Base-by-base conservation (phyloP, 2,113 vertebrate species). In the Agapornis roseicollis region DNA sequence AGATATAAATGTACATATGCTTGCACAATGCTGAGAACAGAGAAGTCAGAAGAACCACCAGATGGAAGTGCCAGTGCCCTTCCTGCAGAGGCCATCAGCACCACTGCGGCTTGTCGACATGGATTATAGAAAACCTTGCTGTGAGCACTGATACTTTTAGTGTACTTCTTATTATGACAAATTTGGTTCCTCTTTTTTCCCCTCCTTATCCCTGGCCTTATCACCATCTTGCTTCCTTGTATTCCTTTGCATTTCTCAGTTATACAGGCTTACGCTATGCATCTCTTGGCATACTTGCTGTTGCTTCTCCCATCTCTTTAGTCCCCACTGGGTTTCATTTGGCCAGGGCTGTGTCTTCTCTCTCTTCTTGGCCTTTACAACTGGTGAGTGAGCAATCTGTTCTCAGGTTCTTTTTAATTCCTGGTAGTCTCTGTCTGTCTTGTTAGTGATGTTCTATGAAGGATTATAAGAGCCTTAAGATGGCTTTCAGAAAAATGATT, bases 111-210 rank as follows among this genome's bases (percentile, higher is more conserved):
- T 94, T n/a, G 50, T 41, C 69, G 73, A 20, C 76, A 41, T 7
- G 35, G 29, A 10, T 61, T 61, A 39, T 53, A 71, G 17, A 49
- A 79, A 81, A 76, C 46, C 27, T 63, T 81, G 17, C 78, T 68
- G 73, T 78, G 83, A 89, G 44, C 60, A 49, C 33, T 29, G 46
- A 17, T 85, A 31, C 35, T 84, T 78, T 80, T 84, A 60, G 63
- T 1, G 4, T 88, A 61, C 58, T n/a, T 74, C 77, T 89, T 89
- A 37, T 39, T 64, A 18, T 41, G 39, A 55, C 64, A 52, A 41
- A 92, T 95, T 76, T 93, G 28, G 49, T 79, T 96, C 96, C 91
- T 49, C 72, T 66, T 58, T 96, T 96, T 96, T 95, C 80, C 53
- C 58, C 69, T 93, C 77, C 12, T 78, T 79, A 65, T 79, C 17